Conservation (phyloP, 2,888 invertebrate genomes). For the Ischnus inquisitorius region DNA sequence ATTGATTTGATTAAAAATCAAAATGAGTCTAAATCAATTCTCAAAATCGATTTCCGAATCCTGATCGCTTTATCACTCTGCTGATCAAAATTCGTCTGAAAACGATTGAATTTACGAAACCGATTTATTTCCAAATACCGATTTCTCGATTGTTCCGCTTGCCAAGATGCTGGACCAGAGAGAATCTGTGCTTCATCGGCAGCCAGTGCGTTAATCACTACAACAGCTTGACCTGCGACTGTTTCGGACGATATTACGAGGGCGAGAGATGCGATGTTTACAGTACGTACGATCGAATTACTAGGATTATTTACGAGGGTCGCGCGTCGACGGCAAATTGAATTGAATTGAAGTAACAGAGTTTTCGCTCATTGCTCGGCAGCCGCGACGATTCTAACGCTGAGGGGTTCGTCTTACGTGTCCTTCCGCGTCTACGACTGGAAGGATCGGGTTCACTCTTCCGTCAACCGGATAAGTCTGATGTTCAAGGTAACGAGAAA, state of each 20-base stretch:
- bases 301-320: slow-evolving; percentile 43
- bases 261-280: slow-evolving; percentile 96
- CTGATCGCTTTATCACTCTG: too few relatives aligned
- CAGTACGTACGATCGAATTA: slow-evolving; percentile 88
- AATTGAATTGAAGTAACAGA: not conserved
- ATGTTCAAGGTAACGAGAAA: slow-evolving; percentile 91
- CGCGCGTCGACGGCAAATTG: not conserved
- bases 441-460: slow-evolving; percentile 96
- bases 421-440: slow-evolving; percentile 97
- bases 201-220: slow-evolving; percentile 97
- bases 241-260: slow-evolving; percentile 96
- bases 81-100: too few relatives aligned
- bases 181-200: slow-evolving; percentile 95
- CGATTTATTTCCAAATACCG: not conserved
- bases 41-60: too few relatives aligned
- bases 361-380: slow-evolving; percentile 73
- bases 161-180: slow-evolving; percentile 90
- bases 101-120: too few relatives aligned
- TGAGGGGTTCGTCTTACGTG: slow-evolving; percentile 96
- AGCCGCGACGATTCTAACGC: slow-evolving; percentile 95
- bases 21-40: too few relatives aligned
- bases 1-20: too few relatives aligned
- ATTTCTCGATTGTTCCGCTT: not conserved
- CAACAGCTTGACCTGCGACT: slow-evolving; percentile 95
- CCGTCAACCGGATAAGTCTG: slow-evolving; percentile 94